Evolutionary conservation across 2,888 invertebrate species (phyloP), one percentile per base, ranked within the genome.

Genomic region (Galerucella pusilla): DNA sequence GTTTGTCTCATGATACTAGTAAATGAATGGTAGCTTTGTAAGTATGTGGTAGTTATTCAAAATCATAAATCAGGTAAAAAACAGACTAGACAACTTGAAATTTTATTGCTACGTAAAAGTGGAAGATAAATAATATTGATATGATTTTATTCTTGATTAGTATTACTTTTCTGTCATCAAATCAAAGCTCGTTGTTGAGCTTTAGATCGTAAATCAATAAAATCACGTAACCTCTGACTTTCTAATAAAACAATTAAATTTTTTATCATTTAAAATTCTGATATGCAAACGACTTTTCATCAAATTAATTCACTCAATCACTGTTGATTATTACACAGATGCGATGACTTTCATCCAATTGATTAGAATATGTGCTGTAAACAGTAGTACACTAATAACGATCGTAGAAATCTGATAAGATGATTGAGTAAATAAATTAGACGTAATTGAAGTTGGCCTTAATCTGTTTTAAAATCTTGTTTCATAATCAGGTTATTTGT

Each of bases 361-460:
- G 63, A 35, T 63, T 14, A 63, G 42, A 20, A 42, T n/a, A 63
- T 63, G 63, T 63, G 63, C 35, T 63, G 7, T 14, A n/a, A 35
- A 25, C 59, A 59, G 59, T 14, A 63, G 63, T 42, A 14, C 63
- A 28, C 63, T 28, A 63, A 42, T 10, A 14, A 14, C 35, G 42
- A 63, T 42, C 12, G 63, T 35, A 42, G 42, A 63, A 63, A 63
- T 35, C 42, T 63, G 63, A 42, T 63, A 12, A 63, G 25, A 25
- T 59, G 59, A 59, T 59, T 59, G 59, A 59, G 25, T 59, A 16
- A 11, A 59, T 59, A 59, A 42, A 63, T 63, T 63, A 63, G 35
- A 16, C 42, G 14, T 35, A 10, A 63, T 63, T 63, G 14, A 63
- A 35, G 10, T 9, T 35, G 63, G 42, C 63, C 63, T 42, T 16